phyloP scores from a whole-genome alignment of 1,140 invertebrate species.

The Nasonia longicornis region DNA sequence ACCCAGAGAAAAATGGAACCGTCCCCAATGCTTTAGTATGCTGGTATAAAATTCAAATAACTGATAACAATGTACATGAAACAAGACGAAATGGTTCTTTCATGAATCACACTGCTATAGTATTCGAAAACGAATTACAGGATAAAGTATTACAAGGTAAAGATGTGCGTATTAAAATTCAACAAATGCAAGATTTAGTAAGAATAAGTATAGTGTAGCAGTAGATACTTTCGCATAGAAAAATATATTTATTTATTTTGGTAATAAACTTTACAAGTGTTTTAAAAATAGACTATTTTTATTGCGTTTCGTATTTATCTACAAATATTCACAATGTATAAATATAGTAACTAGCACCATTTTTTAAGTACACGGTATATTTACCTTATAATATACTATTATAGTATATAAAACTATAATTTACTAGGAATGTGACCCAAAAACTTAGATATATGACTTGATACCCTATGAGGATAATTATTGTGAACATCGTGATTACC shows the following conservation, averaged over 20 bases:
- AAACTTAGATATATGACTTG: conserved; percentile 64
- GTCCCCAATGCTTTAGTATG: conserved; percentile 61
- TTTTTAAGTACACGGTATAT: neutral
- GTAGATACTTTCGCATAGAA: conserved; percentile 36
- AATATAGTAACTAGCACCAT: neutral
- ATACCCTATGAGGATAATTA: conserved; percentile 71
- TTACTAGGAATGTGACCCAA: conserved; percentile 55
- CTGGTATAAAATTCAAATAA: conserved; percentile 58
- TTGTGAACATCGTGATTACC: conserved; percentile 78
- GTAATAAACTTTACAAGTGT: conserved; percentile 14
- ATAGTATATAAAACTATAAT: conserved; percentile 46
- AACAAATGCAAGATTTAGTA: conserved; percentile 54
- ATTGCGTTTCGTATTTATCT: neutral
- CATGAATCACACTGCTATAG: conserved; percentile 60
- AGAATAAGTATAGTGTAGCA: conserved; percentile 48
- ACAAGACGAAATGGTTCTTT: conserved; percentile 57
- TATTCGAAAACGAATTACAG: conserved; percentile 54
- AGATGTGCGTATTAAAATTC: conserved; percentile 54
- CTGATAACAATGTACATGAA: conserved; percentile 46
- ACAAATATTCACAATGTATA: neutral
- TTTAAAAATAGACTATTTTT: neutral
- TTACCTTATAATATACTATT: neutral
- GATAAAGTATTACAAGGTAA: conserved; percentile 46
- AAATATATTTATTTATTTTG: conserved; percentile 41
- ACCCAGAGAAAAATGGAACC: conserved; percentile 35